These are phyloP conservation scores for Melangyna quadrimaculata DNA, from an alignment of 2,888 invertebrate genomes.

Conservation along the genomic window DNA sequence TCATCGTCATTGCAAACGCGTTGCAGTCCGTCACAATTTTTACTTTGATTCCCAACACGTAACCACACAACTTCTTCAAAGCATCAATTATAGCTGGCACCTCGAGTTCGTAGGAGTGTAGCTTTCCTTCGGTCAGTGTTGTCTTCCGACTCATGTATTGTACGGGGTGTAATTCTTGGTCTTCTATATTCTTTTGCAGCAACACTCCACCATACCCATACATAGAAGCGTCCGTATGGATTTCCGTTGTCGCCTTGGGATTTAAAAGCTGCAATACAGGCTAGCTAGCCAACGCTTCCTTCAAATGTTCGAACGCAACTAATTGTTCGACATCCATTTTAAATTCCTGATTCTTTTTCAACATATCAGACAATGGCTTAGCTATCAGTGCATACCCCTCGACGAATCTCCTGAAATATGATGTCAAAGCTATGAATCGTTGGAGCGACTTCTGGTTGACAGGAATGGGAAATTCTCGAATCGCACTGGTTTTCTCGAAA, in stretches of 20 bases:
- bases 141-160: too few relatives aligned
- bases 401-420: conserved; percentile 28
- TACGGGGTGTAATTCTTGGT: too few relatives aligned
- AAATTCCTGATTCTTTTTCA: conserved; percentile 68
- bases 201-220: too few relatives aligned
- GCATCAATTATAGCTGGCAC: too few relatives aligned
- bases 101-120: too few relatives aligned
- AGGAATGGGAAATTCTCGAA: conserved; percentile 17
- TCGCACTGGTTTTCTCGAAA: conserved; percentile 27
- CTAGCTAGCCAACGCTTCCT: neutral
- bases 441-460: conserved; percentile 5
- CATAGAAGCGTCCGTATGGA: too few relatives aligned
- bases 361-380: conserved; percentile 2
- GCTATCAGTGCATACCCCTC: conserved; percentile 5
- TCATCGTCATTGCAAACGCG: too few relatives aligned
- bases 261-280: conserved; percentile 37
- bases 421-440: conserved; percentile 24
- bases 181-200: too few relatives aligned
- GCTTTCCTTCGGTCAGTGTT: too few relatives aligned
- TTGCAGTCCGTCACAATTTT: too few relatives aligned
- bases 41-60: too few relatives aligned
- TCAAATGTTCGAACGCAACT: conserved; percentile 71
- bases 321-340: conserved; percentile 58
- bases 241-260: conserved; percentile 20
- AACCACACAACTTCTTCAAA: too few relatives aligned